These are phyloP conservation scores for Loriculus beryllinus DNA, from an alignment of 2,797 vertebrate genomes.

Conservation along the genomic window DNA sequence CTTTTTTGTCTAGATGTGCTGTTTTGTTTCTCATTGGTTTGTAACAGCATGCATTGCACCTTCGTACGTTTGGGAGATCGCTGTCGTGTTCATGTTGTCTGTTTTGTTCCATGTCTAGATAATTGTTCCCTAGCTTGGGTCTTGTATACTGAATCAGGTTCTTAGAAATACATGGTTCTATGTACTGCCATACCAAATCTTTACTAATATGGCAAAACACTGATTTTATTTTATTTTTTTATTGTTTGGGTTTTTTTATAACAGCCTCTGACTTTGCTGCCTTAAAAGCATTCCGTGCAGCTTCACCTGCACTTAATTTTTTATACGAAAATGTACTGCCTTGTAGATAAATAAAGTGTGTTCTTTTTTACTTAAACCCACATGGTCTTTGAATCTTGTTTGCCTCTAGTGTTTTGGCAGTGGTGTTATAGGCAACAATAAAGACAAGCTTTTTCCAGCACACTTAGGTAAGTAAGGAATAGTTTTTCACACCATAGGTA, in stretches of 20 bases:
- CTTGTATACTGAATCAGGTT: slow-evolving; percentile 46
- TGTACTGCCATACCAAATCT: slow-evolving; percentile 60
- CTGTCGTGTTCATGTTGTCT: slow-evolving; percentile 77
- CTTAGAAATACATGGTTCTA: slow-evolving; percentile 55
- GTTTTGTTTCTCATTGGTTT: slow-evolving; percentile 67
- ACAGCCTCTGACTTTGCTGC: slow-evolving; percentile 76
- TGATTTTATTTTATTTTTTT: slow-evolving; percentile 68
- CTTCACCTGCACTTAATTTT: slow-evolving; percentile 80
- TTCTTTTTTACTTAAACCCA: slow-evolving; percentile 73
- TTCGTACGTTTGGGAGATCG: slow-evolving; percentile 80
- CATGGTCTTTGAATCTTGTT: slow-evolving; percentile 30
- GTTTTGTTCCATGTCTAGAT: slow-evolving; percentile 72
- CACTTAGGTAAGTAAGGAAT: not conserved
- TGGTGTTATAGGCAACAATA: not conserved
- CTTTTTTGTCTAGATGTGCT: slow-evolving; percentile 51
- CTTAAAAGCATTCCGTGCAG: slow-evolving; percentile 84
- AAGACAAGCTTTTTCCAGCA: not conserved
- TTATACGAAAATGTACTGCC: slow-evolving; percentile 86
- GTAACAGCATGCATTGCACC: slow-evolving; percentile 82
- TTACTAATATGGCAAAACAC: slow-evolving; percentile 74
- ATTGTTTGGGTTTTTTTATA: slow-evolving; percentile 63
- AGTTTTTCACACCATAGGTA: not conserved
- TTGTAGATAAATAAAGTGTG: slow-evolving; percentile 95
- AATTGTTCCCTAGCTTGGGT: slow-evolving; percentile 50
- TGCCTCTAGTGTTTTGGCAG: not conserved